Base-by-base conservation (phyloP, 2,797 vertebrate genomes). In the Dicrostonyx torquatus region DNA sequence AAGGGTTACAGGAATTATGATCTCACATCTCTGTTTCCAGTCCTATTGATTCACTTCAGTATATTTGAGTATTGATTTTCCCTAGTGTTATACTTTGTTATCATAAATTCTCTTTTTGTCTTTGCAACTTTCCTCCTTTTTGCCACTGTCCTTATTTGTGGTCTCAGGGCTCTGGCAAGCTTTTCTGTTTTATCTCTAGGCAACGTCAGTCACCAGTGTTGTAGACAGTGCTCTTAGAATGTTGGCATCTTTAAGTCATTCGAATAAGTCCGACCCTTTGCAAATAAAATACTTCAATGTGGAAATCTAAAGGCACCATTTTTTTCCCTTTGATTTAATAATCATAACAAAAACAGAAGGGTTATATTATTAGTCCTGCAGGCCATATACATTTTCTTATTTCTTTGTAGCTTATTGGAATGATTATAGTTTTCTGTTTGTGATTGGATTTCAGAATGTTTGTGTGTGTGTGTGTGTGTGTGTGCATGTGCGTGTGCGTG, bases 11-110 rank as follows among this genome's bases (percentile, higher is more conserved):
- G 64, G 58, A 84, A 66, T 84, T 91, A 22, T 93, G 68, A 90
- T 82, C 88, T 92, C 78, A n/a, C 85, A 58, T 82, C 3, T 93
- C 90, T 88, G 53, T 96, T 96, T 94, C 7, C 70, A 90, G 5
- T 89, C 92, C 73, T 94, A 85, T 93, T 82, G 55, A 94, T 20
- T 78, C 4, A 90, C 12, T 87, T 75, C 45, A 79, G 1, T 76
- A 45, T 89, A 40, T 91, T 92, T 90, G 60, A 95, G 10, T 72
- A 70, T 40, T 86, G 82, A 87, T 14, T 93, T 93, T 79, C 7
- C 76, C 43, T 20, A 83, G 60, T 64, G 17, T 96, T 64, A 64
- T 55, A 6, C 75, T 34, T 95, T 93, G 93, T 96, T 73, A 64
- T 76, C 84, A 78, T 70, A 50, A 72, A 50, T 2, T 60, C 64